These are phyloP conservation scores for Thaleichthys pacificus DNA, from an alignment of 2,797 vertebrate genomes.

Conservation along the genomic window DNA sequence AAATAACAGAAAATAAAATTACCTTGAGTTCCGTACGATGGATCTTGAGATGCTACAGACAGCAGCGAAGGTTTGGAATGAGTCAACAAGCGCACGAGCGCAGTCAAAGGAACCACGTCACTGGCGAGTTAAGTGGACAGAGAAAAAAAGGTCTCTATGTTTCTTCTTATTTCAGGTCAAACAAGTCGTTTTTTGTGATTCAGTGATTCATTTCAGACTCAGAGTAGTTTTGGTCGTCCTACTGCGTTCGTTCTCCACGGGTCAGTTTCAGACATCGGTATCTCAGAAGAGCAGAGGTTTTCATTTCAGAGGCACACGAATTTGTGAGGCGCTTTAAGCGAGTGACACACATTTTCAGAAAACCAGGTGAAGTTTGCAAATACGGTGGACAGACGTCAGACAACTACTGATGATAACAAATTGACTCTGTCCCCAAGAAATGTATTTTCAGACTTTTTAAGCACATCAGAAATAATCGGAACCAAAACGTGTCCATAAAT, in stretches of 20 bases:
- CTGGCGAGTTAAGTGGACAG: constrained; percentile 54
- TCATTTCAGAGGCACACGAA: neutral
- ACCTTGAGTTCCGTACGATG: constrained; percentile 35
- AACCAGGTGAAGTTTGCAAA: neutral
- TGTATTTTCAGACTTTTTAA: neutral
- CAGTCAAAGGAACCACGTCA: constrained; percentile 75
- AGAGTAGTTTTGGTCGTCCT: neutral
- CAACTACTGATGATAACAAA: neutral
- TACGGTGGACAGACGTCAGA: neutral
- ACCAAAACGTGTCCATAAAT: neutral
- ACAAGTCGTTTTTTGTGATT: constrained; percentile 10
- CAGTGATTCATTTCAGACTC: neutral
- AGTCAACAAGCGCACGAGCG: constrained; percentile 72
- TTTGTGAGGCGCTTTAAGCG: neutral
- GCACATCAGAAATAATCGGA: neutral
- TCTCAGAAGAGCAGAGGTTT: neutral
- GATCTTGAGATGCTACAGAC: constrained; percentile 57
- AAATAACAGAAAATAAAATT: neutral
- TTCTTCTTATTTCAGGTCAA: constrained; percentile 25
- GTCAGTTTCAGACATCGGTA: neutral
- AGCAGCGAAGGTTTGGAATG: constrained; percentile 59
- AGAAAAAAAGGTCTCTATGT: constrained; percentile 3
- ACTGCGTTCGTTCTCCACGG: neutral
- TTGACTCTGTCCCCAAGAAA: neutral
- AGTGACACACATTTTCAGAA: neutral